Conservation (phyloP, 2,113 vertebrate species). For the Lamprologus sp. region DNA sequence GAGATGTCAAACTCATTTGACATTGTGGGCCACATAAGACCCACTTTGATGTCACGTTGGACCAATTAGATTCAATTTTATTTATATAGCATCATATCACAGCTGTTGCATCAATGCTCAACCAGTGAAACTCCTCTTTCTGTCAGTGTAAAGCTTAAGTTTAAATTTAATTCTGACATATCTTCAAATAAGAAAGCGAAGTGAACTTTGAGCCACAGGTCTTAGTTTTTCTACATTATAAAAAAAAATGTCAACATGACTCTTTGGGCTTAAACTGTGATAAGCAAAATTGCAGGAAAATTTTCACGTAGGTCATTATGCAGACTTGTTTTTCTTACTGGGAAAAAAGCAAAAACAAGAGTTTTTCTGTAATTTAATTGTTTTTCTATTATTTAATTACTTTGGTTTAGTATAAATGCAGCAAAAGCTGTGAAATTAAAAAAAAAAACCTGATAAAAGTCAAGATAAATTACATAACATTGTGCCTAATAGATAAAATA, state of each 20-base stretch:
- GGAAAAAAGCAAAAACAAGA: neutral
- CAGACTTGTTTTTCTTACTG: neutral
- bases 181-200: neutral
- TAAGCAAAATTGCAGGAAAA: rapidly evolving
- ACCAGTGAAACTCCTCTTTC: neutral
- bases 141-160: neutral
- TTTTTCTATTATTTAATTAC: neutral
- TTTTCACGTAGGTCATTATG: neutral
- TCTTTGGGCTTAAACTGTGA: rapidly evolving
- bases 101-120: neutral
- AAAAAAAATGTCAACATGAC: neutral
- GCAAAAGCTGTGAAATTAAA: neutral
- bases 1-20: neutral
- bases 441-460: no score
- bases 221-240: neutral
- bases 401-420: neutral
- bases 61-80: neutral
- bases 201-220: neutral
- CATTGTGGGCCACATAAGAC: neutral
- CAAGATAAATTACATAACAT: neutral
- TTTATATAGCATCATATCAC: neutral
- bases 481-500: neutral
- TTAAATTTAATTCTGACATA: neutral
- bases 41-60: neutral
- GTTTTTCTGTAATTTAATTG: neutral